Base-by-base conservation (phyloP, 1,140 invertebrate genomes). In the Anastrepha ludens region DNA sequence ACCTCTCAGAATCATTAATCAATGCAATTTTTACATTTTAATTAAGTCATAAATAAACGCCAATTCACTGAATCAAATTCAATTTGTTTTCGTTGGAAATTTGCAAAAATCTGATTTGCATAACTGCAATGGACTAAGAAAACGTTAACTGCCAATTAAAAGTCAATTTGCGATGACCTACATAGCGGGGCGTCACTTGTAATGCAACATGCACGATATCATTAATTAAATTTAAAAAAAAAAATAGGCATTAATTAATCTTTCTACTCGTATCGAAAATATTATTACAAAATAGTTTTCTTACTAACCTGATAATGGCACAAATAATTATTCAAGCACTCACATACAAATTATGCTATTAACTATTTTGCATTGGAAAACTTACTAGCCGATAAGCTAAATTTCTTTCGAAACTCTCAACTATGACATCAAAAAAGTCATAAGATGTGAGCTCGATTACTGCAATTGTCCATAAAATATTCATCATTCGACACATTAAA, bases 61-160 rank as follows among this genome's bases (percentile, higher is more conserved):
- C 2, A 81, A 47, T 81, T 50, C 13, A 20, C 44, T 74, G 17
- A 39, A 15, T 55, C 29, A 29, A 67, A 29, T 67, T 67, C 29
- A 8, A 29, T 67, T 29, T 39, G 1, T 67, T 67, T 20, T 67
- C 7, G 3, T 67, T 29, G 64, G 8, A 7, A 15, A 29, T 29
- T 39, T 29, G 20, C 7, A 8, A 67, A 29, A 6, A 29, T 65
- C 1, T 15, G 29, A 81, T 81, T 81, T 81, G 74, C 74, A 81
- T 81, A 81, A 81, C 55, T n/a, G 47, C 9, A 55, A 81, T 20
- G 20, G 47, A 81, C 74, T 50, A 29, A 81, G 74, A 55, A 11
- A 81, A 81, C 74, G 8, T 20, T 81, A 81, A 81, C 74, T 81
- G 74, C 74, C 74, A 81, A 81, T 81, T 81, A 81, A 81, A 81